Percentiles rank a stretch among this genome's conserved stretches.
Evolutionary conservation across 1,140 invertebrate genomes (phyloP).

Genomic region (Polyergus mexicanus): DNA sequence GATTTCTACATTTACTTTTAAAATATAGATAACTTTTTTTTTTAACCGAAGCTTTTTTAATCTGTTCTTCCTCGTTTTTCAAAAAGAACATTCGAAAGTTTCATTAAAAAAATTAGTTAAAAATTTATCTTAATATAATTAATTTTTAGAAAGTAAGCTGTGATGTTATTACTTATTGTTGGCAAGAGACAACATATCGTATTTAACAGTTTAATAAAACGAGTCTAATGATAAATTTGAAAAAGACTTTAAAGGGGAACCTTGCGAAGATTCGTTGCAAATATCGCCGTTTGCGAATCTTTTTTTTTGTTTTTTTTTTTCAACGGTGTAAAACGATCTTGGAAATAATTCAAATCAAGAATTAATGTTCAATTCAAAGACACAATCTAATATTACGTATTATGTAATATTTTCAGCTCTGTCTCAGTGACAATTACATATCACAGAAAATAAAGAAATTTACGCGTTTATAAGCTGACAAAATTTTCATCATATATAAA

Average conservation of each 20-base stretch:
- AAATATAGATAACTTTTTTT: not conserved
- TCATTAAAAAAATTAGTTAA: not conserved
- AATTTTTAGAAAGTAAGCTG: not conserved
- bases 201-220: not conserved
- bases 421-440: not conserved
- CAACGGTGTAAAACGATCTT: not conserved
- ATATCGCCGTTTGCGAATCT: not conserved
- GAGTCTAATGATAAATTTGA: not conserved
- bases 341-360: not conserved
- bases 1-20: not conserved
- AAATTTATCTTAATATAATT: not conserved
- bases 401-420: not conserved
- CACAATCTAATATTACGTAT: not conserved
- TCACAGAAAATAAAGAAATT: not conserved
- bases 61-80: not conserved
- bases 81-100: not conserved
- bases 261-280: not conserved
- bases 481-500: not conserved
- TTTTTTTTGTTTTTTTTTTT: not conserved
- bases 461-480: not conserved
- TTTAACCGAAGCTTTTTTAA: not conserved
- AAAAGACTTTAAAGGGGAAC: not conserved
- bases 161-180: too few species aligned
- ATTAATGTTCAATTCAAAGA: not conserved
- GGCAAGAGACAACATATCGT: not conserved